Conservation (phyloP, 2,888 invertebrate genomes). For the Nasonovia ribisnigri region DNA sequence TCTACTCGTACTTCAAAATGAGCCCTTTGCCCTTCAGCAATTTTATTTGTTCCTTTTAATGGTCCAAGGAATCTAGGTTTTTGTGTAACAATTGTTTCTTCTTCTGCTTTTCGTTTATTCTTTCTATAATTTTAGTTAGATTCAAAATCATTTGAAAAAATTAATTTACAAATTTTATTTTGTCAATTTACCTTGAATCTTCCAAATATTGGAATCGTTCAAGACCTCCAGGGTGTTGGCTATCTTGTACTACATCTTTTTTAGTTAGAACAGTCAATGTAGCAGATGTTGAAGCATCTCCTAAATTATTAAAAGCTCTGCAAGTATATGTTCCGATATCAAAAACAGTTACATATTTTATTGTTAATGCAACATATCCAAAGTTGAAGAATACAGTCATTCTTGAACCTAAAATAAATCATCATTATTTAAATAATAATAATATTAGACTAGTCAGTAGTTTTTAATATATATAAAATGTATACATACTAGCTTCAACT, state of each 20-base stretch:
- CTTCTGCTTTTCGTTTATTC: conserved; percentile 72
- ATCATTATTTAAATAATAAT: background rate
- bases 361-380: conserved; percentile 93
- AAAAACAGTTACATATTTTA: conserved; percentile 89
- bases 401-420: conserved; percentile 76
- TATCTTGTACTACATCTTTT: conserved; percentile 88
- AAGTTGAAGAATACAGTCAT: conserved; percentile 91
- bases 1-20: conserved; percentile 96
- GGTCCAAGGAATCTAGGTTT: conserved; percentile 90
- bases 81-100: conserved; percentile 81
- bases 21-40: conserved; percentile 92
- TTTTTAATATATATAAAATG: background rate
- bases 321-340: conserved; percentile 93
- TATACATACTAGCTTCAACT: conserved; percentile 83
- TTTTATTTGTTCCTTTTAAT: conserved; percentile 91
- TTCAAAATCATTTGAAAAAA: conserved; percentile 50
- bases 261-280: conserved; percentile 87
- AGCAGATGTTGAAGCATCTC: conserved; percentile 86
- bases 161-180: background rate
- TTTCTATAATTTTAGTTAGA: conserved; percentile 79
- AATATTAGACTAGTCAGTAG: background rate
- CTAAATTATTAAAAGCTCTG: conserved; percentile 87
- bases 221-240: conserved; percentile 91
- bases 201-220: conserved; percentile 92
- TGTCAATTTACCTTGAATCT: conserved; percentile 73